phyloP scores from a whole-genome alignment of 2,888 invertebrate species.

The Oscheius onirici region DNA sequence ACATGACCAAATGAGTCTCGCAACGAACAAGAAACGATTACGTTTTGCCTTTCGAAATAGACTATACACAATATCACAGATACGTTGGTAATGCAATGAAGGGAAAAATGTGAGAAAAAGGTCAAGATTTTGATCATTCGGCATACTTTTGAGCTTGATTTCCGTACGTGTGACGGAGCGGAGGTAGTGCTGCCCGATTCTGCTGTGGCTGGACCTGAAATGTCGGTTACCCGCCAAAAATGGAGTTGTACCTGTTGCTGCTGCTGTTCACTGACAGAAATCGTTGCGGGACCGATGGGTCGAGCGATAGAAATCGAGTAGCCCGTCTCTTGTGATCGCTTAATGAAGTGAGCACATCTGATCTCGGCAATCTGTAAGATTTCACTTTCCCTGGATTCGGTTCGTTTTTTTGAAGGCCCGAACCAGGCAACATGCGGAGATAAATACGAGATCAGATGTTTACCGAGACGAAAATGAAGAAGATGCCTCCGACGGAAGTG shows the following conservation, averaged over 20 bases:
- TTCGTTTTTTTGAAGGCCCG: neutral
- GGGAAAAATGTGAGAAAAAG: too few species aligned
- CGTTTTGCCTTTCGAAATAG: too few species aligned
- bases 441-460: neutral
- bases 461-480: constrained; percentile 18
- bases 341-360: constrained; percentile 62
- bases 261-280: constrained; percentile 52
- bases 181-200: constrained; percentile 31
- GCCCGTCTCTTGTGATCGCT: constrained; percentile 65
- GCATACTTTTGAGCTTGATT: constrained; percentile 25
- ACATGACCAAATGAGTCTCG: too few species aligned
- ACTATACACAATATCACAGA: too few species aligned
- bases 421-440: too few species aligned
- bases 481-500: constrained; percentile 19
- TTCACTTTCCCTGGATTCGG: neutral
- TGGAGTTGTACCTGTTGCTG: neutral
- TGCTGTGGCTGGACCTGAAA: neutral
- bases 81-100: too few species aligned
- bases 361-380: constrained; percentile 51
- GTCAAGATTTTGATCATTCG: neutral
- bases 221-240: neutral
- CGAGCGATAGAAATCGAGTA: constrained; percentile 63
- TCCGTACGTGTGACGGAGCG: constrained; percentile 37
- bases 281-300: constrained; percentile 61
- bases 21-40: too few species aligned